Evolutionary conservation across 2,888 invertebrate species (phyloP), one percentile per base, ranked within the genome.

Genomic region (Caenorhabditis sulstoni): DNA sequence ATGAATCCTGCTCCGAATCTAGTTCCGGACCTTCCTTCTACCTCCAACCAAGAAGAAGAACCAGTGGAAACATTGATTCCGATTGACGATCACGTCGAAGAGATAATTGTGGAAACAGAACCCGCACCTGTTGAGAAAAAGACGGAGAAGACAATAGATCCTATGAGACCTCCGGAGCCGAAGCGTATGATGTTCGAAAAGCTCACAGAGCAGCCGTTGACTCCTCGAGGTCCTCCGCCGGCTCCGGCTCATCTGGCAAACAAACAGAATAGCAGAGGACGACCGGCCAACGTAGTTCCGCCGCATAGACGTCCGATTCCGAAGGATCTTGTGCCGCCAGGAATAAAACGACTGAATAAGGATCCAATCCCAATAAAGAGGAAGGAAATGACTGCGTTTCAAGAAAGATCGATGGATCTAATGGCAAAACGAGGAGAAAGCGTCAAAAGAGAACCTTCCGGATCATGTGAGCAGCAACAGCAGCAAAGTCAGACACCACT

Each of bases 221-320:
- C 14, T 11, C 18, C 44, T 11, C 39, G n/a, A 1, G 41, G 39
- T 5, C 78, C 78, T 16, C 78, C 78, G 11, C 78, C 78, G 18
- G 61, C 71, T 7, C 78, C 78, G 18, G 41, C 23, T 18, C 62
- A 76, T 53, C 45, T 76, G 18, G 12, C 55, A 3, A 76, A 76
- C 14, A 61, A 53, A 18, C 44, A 50, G 18, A 76, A 75, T 49
- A 44, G 67, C 18, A 39, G 76, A 29, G 76, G 76, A 16, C 20
- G 68, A 1, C 68, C 71, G 0, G 61, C 76, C 1, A 67, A 61
- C 12, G 35, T 50, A 1, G 45, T 78, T 44, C 78, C 78, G 57
- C 78, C 78, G n/a, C 78, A 78, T 58, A 61, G 78, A 29, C 47
- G 71, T 9, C 78, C 78, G 5, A 3, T 78, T 20, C 78, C 78